Evolutionary conservation across 2,113 vertebrate genomes (phyloP), one percentile per base, ranked within the genome.

Genomic region (Vombatus ursinus): DNA sequence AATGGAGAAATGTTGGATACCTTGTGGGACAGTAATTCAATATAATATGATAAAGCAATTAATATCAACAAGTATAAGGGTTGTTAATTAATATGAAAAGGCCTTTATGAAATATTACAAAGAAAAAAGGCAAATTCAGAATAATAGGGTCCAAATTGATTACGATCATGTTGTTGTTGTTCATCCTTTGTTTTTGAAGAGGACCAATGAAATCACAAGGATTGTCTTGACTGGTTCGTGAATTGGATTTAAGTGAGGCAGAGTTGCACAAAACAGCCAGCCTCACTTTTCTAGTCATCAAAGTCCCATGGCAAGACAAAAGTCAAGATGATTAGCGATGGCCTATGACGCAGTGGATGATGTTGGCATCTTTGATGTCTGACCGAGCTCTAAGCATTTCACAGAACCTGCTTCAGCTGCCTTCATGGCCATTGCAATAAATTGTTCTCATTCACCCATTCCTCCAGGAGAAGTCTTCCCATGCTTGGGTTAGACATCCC

Each of bases 101-200:
- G 23, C 49, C 77, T 94, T 93, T 90, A 44, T 53, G 94, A 52
- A 12, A 84, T 49, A 77, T 61, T 26, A 25, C 47, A 95, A 61
- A 89, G 90, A 93, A 96, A 77, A 77, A 92, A 44, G 68, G 14
- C 37, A 77, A 92, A 11, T 44, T 92, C 37, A 92, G 23, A 90
- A 91, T 84, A 84, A 84, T 12, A 44, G n/a, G 1, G n/a, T 84
- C 16, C n/a, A 19, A 84, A 84, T 22, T 84, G 68, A 84, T 84
- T 77, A 22, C 6, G 16, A 44, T 84, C n/a, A 84, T 44, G 37
- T 68, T 68, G 3, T 12, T 61, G 54, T 61, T 61, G 14, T 68
- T 68, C 57, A 68, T 68, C 3, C 31, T 68, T 68, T 3, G 10
- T 68, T 68, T 68, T 68, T 14, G 4, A 16, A 68, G 61, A 68